Conservation (phyloP, 2,113 vertebrate species). For the Echinops telfairi region DNA sequence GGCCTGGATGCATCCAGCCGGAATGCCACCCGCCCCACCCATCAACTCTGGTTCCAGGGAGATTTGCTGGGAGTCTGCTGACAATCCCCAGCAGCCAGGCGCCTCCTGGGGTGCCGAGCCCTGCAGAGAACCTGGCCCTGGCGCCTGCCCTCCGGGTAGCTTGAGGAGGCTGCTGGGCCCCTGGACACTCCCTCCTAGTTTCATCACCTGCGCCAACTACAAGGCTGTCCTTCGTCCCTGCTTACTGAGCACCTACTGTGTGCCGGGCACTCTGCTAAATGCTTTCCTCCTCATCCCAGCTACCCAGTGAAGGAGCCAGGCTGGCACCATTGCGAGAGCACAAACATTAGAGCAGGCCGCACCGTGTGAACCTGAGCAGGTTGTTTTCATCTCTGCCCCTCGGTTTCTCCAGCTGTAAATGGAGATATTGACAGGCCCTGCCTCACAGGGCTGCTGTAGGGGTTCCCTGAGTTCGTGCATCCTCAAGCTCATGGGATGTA, state of each 20-base stretch:
- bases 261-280: not conserved
- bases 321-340: not conserved
- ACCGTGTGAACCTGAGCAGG: not conserved
- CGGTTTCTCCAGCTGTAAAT: not conserved
- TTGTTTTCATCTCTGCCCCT: not conserved
- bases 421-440: not conserved
- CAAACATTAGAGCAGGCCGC: not conserved
- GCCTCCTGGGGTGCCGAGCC: not conserved
- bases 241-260: not conserved
- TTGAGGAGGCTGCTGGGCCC: not conserved
- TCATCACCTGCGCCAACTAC: not conserved
- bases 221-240: not conserved
- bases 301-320: not conserved
- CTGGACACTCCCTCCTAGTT: not conserved
- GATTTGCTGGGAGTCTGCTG: not conserved
- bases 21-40: not conserved
- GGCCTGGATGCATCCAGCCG: not conserved
- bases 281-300: not conserved
- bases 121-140: not conserved
- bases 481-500: constrained; percentile 10
- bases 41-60: constrained; percentile 15
- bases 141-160: not conserved
- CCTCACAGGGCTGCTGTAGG: not conserved
- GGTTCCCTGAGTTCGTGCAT: not conserved
- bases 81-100: not conserved